A percentile compares a stretch with the other conserved stretches of the same genome.
Evolutionary conservation across 1,140 invertebrate species (phyloP).

Genomic region (Drosophila insularis): DNA sequence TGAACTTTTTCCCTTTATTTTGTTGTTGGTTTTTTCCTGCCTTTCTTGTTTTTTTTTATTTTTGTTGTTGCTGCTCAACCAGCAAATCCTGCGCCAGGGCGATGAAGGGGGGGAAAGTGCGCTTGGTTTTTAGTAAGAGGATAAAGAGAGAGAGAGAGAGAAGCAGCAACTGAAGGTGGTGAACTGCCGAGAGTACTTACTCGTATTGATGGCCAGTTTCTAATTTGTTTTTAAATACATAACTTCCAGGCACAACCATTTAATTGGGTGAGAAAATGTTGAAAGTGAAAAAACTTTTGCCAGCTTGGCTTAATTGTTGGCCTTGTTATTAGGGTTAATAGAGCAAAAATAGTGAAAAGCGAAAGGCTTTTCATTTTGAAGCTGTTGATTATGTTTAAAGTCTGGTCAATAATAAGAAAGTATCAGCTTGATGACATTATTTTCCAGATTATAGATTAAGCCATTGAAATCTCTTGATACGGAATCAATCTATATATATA

Average conservation of each 20-base stretch:
- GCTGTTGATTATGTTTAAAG: neutral
- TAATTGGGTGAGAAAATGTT: slow-evolving; percentile 20
- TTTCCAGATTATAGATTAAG: neutral
- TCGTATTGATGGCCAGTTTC: slow-evolving; percentile 59
- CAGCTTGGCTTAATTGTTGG: neutral
- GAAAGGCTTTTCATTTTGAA: neutral
- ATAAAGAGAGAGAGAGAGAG: too few species aligned
- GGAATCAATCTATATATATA: neutral
- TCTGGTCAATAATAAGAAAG: too few species aligned
- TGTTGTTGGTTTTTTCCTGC: slow-evolving; percentile 5
- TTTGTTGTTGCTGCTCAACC: slow-evolving; percentile 3
- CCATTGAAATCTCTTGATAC: neutral
- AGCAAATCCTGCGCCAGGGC: neutral
- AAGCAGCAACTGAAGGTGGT: neutral
- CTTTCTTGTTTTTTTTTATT: slow-evolving; percentile 17
- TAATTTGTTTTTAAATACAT: slow-evolving; percentile 60
- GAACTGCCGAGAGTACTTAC: slow-evolving; percentile 32
- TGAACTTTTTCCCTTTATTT: slow-evolving; percentile 46
- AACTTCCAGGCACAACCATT: slow-evolving; percentile 11
- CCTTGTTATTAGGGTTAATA: neutral
- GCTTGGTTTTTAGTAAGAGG: too few species aligned
- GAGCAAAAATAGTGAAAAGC: neutral
- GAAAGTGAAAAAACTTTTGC: slow-evolving; percentile 6
- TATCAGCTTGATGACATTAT: too few species aligned
- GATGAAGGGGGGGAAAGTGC: neutral